phyloP scores from a whole-genome alignment of 2,888 invertebrate species.

The Emmelina monodactyla region DNA sequence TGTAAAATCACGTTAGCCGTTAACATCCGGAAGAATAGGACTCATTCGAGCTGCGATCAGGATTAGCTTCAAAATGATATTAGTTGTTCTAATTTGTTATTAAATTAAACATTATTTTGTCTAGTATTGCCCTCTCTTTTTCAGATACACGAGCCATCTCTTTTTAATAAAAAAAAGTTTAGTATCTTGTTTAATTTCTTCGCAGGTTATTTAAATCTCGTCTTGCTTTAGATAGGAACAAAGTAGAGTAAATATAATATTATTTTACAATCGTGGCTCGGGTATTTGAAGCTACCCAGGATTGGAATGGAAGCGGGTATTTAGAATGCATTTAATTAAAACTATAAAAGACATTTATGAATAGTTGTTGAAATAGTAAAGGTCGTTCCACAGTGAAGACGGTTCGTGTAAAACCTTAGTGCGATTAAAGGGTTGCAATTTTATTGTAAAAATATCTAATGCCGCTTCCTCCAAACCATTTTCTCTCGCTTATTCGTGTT shows the following conservation, averaged over 20 bases:
- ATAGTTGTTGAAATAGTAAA: no score
- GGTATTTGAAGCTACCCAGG: slow-evolving; percentile 23
- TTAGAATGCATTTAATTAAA: no score
- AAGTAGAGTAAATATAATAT: no score
- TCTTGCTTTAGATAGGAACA: no score
- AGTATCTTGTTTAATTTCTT: no score
- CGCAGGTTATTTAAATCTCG: no score
- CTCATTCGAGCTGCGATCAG: slow-evolving; percentile 57
- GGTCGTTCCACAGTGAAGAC: background rate
- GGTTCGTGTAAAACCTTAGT: background rate
- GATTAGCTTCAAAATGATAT: slow-evolving; percentile 52
- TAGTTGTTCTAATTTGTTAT: slow-evolving; percentile 52
- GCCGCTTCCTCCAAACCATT: slow-evolving; percentile 20
- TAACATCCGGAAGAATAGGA: slow-evolving; percentile 63
- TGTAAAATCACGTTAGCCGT: slow-evolving; percentile 47
- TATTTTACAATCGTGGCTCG: slow-evolving; percentile 30
- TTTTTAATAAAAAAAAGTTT: no score
- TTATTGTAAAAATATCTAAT: no score
- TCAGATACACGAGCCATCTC: background rate
- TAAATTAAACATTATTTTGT: no score
- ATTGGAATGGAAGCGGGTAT: background rate
- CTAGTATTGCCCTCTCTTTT: slow-evolving; percentile 38
- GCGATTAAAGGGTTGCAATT: no score
- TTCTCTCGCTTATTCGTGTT: slow-evolving; percentile 58
- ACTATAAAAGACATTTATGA: no score